Evolutionary conservation across 2,797 vertebrate genomes (phyloP).

Genomic region (Dermochelys coriacea): DNA sequence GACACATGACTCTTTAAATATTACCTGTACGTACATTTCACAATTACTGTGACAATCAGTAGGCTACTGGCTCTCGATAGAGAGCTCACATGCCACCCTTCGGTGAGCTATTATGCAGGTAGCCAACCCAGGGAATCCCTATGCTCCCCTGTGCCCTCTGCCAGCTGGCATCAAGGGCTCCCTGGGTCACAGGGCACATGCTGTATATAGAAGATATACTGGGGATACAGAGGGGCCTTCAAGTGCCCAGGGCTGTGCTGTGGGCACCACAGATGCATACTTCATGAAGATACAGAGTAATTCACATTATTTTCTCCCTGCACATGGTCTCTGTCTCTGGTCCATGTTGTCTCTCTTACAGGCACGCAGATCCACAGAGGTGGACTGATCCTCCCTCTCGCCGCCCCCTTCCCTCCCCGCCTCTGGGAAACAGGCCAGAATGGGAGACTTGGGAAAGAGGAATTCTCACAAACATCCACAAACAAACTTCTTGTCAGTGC

Average conservation of each 20-base stretch:
- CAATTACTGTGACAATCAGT: background rate
- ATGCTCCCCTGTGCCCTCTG: background rate
- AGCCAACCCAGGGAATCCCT: background rate
- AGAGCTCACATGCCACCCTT: background rate
- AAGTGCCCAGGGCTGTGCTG: background rate
- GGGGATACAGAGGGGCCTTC: background rate
- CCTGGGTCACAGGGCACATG: background rate
- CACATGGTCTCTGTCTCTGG: background rate
- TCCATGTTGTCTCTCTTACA: background rate
- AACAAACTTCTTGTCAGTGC: conserved; percentile 23
- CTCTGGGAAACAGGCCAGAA: rapidly evolving
- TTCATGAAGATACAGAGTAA: background rate
- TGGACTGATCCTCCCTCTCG: background rate
- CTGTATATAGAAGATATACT: background rate
- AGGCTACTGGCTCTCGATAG: background rate
- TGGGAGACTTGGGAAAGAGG: conserved; percentile 38
- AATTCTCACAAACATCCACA: background rate
- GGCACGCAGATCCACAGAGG: background rate
- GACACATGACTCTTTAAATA: background rate
- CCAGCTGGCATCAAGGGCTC: background rate
- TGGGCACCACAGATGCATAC: background rate
- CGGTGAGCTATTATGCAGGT: background rate
- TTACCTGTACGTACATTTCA: background rate
- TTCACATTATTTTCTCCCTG: background rate
- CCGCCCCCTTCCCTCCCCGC: background rate